Base-by-base conservation (phyloP, 2,113 vertebrate species). In the Argyrosomus japonicus region DNA sequence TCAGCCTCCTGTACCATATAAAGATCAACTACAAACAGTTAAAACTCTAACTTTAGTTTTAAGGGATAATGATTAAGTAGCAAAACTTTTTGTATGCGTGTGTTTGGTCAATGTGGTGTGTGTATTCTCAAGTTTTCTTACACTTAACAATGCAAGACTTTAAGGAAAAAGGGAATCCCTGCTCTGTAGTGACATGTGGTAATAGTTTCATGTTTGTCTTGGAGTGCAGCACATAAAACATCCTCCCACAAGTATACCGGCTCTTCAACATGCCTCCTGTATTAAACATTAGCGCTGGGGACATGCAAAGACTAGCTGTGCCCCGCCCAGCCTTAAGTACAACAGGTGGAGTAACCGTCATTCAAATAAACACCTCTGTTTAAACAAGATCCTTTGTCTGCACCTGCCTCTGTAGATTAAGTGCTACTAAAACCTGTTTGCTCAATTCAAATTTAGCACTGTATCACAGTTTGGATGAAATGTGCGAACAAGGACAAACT, bases 291-390 rank as follows among this genome's bases (percentile, higher is more conserved):
- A 9, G 25, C 6, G 13, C 50, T 23, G 53, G 12, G 77, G 67
- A 36, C 36, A 69, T 13, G 68, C 6, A 29, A 50, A 50, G 32
- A 57, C 17, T 11, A 47, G 3, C 8, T 54, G 17, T 9, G 50
- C 81, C 71, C 43, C 50, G 1, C 70, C 76, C 72, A 27, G 58
- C 43, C 69, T 61, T 5, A 32, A 19, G 17, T 54, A 17, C 25
- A 75, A 67, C 87, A 82, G 88, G 70, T 86, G 82, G 68, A 80
- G n/a, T 54, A 91, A 93, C 89, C 73, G 88, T 63, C 85, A 90
- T 82, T 75, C 88, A 93, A 88, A 90, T 67, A 65, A 64, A 70
- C 43, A 17, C 58, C 0, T 61, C 68, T 62, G 47, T 79, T 78
- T 43, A 87, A 83, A 87, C 82, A 77, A 1, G 7, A 51, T 70